A percentile compares a stretch with the other conserved stretches of the same genome.
Conservation (phyloP, 2,113 vertebrate genomes). For the Polypterus senegalus region DNA sequence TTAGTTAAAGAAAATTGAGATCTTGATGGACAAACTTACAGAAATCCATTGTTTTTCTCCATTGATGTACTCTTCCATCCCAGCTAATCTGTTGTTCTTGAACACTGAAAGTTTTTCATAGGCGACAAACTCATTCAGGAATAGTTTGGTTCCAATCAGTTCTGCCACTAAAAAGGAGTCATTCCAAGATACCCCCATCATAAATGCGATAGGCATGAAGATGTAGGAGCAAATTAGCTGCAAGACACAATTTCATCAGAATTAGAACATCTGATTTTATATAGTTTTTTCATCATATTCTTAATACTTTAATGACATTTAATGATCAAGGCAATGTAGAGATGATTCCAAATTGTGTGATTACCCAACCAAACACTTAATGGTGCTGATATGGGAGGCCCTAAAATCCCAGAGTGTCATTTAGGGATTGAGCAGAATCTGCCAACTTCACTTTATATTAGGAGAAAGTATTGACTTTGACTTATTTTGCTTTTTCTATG, state of each 20-base stretch:
- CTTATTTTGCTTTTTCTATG: too few species aligned
- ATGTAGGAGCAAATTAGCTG: conserved; percentile 83
- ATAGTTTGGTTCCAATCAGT: conserved; percentile 80
- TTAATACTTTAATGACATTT: too few species aligned
- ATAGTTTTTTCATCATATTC: too few species aligned
- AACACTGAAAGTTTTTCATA: conserved; percentile 64
- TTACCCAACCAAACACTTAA: too few species aligned
- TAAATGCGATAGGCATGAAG: conserved; percentile 81
- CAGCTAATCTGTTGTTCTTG: conserved; percentile 55
- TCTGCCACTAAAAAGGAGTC: conserved; percentile 69
- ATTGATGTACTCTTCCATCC: conserved; percentile 41
- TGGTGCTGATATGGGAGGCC: too few species aligned
- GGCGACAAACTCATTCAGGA: conserved; percentile 89
- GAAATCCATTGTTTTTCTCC: conserved; percentile 65
- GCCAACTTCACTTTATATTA: too few species aligned
- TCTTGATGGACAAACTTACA: conserved; percentile 43
- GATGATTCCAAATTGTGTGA: too few species aligned
- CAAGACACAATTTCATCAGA: background rate
- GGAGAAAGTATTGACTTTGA: too few species aligned
- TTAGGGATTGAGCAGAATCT: too few species aligned
- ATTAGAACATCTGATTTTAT: too few species aligned
- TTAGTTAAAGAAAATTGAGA: background rate
- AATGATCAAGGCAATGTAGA: too few species aligned
- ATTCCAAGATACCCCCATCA: conserved; percentile 73
- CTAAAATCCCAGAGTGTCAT: too few species aligned